Evolutionary conservation across 1,140 invertebrate species (phyloP), one percentile per base, ranked within the genome.

Genomic region (Paralvinella palmiformis): DNA sequence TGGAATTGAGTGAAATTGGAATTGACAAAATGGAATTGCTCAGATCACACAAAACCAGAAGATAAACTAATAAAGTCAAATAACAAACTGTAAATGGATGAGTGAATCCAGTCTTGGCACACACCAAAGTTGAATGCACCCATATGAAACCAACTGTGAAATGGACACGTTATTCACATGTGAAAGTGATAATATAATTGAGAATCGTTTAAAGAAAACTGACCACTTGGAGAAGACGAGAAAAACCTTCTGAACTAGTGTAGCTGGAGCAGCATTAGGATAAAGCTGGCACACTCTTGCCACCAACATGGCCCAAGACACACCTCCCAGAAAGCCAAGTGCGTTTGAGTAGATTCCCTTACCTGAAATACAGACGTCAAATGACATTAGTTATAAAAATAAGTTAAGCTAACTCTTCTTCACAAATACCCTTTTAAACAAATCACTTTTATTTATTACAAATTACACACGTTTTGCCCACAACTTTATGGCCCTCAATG

Each of bases 281-380:
- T 99, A 99, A 2, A 99, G 83, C 80, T 99, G 97, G 80, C 96
- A 99, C 0, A 94, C 96, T 69, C 96, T 83, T 0, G 97, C 97
- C 0, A 99, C 95, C 32, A 99, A 79, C 91, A 99, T 99, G 27
- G 97, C 96, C 97, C 97, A 99, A 0, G 94, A 97, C 29, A 99
- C 95, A 64, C 97, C 97, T 59, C 97, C 97, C 53, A 99, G 86
- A 78, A 97, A 99, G 24, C 97, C 97, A 66, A 99, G 82, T 0
- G 91, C 91, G 84, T 99, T 99, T 52, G 94, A 98, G 83, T 99
- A 99, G 63, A 99, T 94, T 41, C 96, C 94, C 81, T 94, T 91
- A 60, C 75, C 76, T 80, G 69, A 15, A 59, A 64, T n/a, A n/a
- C n/a, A n/a, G n/a, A n/a, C n/a, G n/a, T n/a, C n/a, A n/a, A n/a